phyloP scores from a whole-genome alignment of 2,797 vertebrate genomes.

The Eulemur albifrons region DNA sequence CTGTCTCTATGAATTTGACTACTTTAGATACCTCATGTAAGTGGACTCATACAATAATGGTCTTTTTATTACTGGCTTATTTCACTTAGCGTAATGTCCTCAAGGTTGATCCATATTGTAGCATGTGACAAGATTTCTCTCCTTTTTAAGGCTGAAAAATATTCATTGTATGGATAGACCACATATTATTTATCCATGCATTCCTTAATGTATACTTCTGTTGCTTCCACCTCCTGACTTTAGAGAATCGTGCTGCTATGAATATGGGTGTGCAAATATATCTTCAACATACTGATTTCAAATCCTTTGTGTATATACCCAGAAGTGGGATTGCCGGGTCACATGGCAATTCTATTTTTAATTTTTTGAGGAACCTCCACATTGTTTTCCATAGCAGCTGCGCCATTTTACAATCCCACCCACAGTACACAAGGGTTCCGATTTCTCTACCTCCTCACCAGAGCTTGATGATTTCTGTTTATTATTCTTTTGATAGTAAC shows the following conservation, averaged over 20 bases:
- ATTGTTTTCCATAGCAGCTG: not conserved
- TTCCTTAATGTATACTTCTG: not conserved
- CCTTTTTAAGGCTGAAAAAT: not conserved
- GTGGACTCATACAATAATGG: not conserved
- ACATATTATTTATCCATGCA: not conserved
- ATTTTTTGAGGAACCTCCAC: not conserved
- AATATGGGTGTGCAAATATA: not conserved
- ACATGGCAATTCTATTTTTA: not conserved
- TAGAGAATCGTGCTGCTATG: not conserved
- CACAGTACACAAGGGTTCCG: not conserved
- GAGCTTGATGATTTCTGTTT: not conserved
- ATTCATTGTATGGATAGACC: not conserved
- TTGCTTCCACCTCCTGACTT: not conserved
- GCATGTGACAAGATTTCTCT: not conserved
- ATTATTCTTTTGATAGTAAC: not conserved
- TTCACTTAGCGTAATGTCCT: not conserved
- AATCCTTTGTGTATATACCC: not conserved
- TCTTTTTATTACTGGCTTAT: not conserved
- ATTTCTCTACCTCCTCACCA: not conserved
- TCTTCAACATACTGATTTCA: not conserved
- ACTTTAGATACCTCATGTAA: not conserved
- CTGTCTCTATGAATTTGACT: not conserved
- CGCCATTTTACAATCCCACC: not conserved
- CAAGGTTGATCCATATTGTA: not conserved
- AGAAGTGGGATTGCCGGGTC: not conserved